Evolutionary conservation across 2,113 vertebrate species (phyloP).

Genomic region (Cyanocitta stelleri): DNA sequence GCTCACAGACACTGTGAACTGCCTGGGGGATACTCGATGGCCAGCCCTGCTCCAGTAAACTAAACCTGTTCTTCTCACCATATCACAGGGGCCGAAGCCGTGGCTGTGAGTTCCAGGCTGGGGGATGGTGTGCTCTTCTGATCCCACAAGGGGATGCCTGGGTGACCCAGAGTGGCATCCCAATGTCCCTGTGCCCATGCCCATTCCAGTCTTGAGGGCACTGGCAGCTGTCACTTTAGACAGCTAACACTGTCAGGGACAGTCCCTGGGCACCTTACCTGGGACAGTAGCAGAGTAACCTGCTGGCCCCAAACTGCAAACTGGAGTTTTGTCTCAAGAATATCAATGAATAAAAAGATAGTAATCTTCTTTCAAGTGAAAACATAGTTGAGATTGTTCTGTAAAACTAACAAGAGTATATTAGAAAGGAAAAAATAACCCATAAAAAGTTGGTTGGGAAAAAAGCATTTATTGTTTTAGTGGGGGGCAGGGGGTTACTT

Average conservation of each 20-base stretch:
- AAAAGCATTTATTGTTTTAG: neutral
- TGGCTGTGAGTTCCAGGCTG: neutral
- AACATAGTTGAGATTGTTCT: neutral
- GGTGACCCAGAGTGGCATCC: neutral
- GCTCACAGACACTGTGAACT: neutral
- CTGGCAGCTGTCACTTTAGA: neutral
- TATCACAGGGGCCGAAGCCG: neutral
- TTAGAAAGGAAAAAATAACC: neutral
- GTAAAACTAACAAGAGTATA: neutral
- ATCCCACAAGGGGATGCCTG: too few species aligned
- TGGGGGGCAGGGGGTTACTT: neutral
- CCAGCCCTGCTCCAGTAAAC: neutral
- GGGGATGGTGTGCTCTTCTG: fast-evolving
- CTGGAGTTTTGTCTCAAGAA: neutral
- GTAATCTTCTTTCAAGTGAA: neutral
- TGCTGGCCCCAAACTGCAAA: fast-evolving
- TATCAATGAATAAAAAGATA: neutral
- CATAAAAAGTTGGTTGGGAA: neutral
- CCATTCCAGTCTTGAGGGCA: fast-evolving
- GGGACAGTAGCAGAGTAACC: neutral
- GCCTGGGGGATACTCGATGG: too few species aligned
- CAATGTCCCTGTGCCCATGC: neutral
- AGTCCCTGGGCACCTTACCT: neutral
- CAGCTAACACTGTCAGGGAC: neutral
- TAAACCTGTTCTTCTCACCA: neutral